Evolutionary conservation across 1,140 invertebrate genomes (phyloP).

Genomic region (Ruditapes philippinarum): DNA sequence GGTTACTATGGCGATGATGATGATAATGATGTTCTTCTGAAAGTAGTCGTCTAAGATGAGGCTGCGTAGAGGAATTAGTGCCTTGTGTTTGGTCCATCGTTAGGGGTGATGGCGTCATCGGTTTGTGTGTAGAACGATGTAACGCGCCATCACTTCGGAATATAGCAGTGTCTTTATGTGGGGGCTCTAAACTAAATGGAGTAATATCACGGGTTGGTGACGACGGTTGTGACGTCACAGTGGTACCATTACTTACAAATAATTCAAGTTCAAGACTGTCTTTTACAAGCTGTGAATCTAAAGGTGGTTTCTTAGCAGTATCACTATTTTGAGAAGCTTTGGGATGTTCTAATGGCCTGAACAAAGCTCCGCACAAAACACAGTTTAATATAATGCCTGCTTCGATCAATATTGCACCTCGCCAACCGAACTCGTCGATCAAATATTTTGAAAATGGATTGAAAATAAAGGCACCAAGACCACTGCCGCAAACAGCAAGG

Average conservation of each 20-base stretch:
- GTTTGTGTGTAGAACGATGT: constrained; percentile 35
- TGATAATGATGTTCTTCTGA: constrained; percentile 45
- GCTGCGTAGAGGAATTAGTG: not conserved
- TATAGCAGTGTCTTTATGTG: constrained; percentile 32
- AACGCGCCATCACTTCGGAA: constrained; percentile 73
- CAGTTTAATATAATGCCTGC: constrained; percentile 93
- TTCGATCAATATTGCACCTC: constrained; percentile 92
- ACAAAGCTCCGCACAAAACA: constrained; percentile 92
- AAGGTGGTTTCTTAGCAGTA: not conserved
- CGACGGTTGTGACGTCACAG: constrained; percentile 32
- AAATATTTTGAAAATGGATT: constrained; percentile 81
- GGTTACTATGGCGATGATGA: not conserved
- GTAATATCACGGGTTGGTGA: constrained; percentile 29
- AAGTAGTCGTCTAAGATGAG: not conserved
- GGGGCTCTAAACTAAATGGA: not conserved
- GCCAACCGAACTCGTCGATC: constrained; percentile 81
- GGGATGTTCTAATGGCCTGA: constrained; percentile 90
- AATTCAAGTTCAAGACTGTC: constrained; percentile 33
- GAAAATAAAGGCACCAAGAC: constrained; percentile 84
- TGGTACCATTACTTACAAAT: not conserved
- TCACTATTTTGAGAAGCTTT: constrained; percentile 10
- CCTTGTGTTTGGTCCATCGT: not conserved
- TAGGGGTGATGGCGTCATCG: constrained; percentile 24
- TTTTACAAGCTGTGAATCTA: not conserved
- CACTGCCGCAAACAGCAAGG: constrained; percentile 89